Evolutionary conservation across 2,113 vertebrate genomes (phyloP).

Genomic region (Chaetorhynchus papuensis): DNA sequence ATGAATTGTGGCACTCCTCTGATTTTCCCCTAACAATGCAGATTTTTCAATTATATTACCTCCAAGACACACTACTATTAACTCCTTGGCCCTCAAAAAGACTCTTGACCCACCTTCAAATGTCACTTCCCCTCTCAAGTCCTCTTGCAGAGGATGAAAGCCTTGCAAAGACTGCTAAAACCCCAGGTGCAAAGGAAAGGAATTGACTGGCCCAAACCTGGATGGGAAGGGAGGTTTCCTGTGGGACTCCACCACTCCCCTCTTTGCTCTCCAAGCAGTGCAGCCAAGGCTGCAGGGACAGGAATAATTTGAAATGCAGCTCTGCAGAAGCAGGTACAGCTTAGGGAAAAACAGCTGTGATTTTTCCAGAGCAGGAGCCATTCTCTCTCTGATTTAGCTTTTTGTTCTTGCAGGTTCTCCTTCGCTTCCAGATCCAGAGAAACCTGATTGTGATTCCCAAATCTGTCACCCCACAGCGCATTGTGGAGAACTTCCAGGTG

Average conservation of each 20-base stretch:
- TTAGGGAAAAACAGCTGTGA: neutral
- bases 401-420: conserved; percentile 77
- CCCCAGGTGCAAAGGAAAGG: neutral
- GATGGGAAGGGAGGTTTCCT: neutral
- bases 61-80: neutral
- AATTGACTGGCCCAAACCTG: neutral
- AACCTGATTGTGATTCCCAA: conserved; percentile 88
- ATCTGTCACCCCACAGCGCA: conserved; percentile 83
- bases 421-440: conserved; percentile 88
- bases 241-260: neutral
- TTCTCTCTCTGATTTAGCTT: neutral
- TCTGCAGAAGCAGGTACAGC: neutral
- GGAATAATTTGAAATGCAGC: neutral
- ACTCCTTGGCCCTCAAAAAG: neutral
- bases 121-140: neutral
- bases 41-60: neutral
- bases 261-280: neutral
- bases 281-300: neutral
- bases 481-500: conserved; percentile 89
- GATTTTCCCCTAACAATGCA: neutral
- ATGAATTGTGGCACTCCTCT: neutral
- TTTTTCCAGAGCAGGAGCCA: neutral
- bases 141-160: neutral
- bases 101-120: neutral
- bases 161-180: neutral